Percentiles rank a stretch among this genome's conserved stretches.
phyloP scores from a whole-genome alignment of 2,888 invertebrate genomes.

The Aphidius colemani region DNA sequence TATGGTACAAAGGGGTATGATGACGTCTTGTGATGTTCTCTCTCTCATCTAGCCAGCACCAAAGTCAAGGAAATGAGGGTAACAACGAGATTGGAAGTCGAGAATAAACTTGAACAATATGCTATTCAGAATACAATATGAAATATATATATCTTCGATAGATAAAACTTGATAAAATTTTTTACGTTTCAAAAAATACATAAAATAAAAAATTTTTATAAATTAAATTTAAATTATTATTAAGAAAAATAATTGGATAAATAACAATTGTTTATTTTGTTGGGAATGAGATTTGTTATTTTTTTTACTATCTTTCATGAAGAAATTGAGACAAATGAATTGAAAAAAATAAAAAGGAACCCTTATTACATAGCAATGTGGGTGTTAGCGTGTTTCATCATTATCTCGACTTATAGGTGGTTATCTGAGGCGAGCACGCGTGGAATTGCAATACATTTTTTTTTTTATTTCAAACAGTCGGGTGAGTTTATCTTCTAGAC shows the following conservation, averaged over 20 bases:
- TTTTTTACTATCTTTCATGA: not conserved
- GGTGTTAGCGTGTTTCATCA: constrained; percentile 34
- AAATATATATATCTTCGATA: not conserved
- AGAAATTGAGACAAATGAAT: constrained; percentile 5
- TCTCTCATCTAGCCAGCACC: not conserved
- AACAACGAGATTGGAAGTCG: not conserved
- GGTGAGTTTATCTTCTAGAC: no score
- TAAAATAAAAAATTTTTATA: no score
- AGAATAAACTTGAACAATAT: constrained; percentile 13
- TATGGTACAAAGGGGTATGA: not conserved
- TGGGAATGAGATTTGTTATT: not conserved
- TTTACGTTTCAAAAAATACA: no score
- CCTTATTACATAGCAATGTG: constrained; percentile 27
- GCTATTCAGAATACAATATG: constrained; percentile 11
- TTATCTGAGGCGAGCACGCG: constrained; percentile 44
- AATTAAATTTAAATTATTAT: no score
- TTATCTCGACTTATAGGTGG: constrained; percentile 44
- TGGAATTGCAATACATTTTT: constrained; percentile 36
- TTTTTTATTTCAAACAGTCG: not conserved
- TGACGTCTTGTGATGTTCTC: constrained; percentile 12
- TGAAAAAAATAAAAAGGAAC: not conserved
- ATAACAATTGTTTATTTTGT: no score
- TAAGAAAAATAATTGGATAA: no score
- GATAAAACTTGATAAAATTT: no score
- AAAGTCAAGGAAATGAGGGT: constrained; percentile 26